Evolutionary conservation across 1,140 invertebrate genomes (phyloP).

Genomic region (Penaeus vannamei): DNA sequence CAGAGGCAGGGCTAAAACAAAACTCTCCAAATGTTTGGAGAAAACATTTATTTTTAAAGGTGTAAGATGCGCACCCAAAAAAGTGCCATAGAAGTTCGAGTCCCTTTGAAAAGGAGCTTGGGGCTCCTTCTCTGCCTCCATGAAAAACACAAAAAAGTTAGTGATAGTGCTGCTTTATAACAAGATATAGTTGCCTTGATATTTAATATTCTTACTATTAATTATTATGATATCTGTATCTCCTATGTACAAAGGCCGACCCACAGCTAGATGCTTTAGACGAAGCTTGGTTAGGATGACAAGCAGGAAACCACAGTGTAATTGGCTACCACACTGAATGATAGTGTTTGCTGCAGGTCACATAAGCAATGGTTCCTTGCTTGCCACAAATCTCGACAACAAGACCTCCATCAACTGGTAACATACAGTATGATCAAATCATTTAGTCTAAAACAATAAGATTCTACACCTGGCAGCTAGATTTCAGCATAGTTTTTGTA

Average conservation of each 20-base stretch:
- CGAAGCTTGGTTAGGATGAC: conserved; percentile 60
- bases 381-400: conserved; percentile 56
- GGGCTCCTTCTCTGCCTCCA: conserved; percentile 36
- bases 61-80: too few relatives aligned
- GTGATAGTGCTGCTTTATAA: conserved; percentile 59
- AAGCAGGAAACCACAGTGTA: conserved; percentile 48
- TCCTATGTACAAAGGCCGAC: conserved; percentile 64
- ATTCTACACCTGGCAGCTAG: conserved; percentile 57
- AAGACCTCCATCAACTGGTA: conserved; percentile 42
- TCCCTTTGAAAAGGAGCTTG: not conserved
- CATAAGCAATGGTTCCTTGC: conserved; percentile 58
- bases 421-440: conserved; percentile 59
- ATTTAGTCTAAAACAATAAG: conserved; percentile 58
- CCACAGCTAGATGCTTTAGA: conserved; percentile 64
- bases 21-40: conserved; percentile 9
- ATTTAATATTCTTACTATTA: conserved; percentile 63
- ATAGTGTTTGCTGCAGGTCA: conserved; percentile 55
- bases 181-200: conserved; percentile 64
- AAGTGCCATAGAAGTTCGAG: too few relatives aligned
- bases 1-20: conserved; percentile 43
- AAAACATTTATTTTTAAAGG: too few relatives aligned
- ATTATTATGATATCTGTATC: conserved; percentile 65
- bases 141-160: conserved; percentile 39
- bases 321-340: conserved; percentile 48
- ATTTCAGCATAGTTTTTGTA: conserved; percentile 58